Conservation (phyloP, 2,888 invertebrate genomes). For the Gnatocerus cornutus region DNA sequence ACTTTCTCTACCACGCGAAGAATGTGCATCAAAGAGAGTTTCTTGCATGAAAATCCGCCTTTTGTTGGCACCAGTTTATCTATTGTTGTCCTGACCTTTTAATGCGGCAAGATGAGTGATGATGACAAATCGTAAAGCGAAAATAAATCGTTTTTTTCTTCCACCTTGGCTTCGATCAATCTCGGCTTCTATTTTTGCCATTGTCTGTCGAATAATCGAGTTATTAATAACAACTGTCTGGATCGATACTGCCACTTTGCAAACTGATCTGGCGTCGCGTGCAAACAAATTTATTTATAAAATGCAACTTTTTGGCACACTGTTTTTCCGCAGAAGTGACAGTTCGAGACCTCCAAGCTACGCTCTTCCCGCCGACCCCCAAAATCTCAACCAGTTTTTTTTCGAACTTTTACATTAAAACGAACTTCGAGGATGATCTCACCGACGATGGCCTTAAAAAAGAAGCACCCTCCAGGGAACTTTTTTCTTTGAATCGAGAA, state of each 20-base stretch:
- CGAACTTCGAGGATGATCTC: slow-evolving; percentile 69
- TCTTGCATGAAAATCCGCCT: slow-evolving; percentile 27
- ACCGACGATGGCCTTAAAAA: slow-evolving; percentile 67
- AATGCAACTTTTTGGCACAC: slow-evolving; percentile 11
- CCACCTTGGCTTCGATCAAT: slow-evolving; percentile 20
- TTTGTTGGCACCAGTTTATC: slow-evolving; percentile 27
- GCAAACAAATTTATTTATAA: slow-evolving; percentile 19
- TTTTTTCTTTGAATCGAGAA: slow-evolving; percentile 72
- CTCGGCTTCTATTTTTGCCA: slow-evolving; percentile 23
- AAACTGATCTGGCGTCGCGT: slow-evolving; percentile 44
- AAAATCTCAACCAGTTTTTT: slow-evolving; percentile 74
- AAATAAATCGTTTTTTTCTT: slow-evolving; percentile 16
- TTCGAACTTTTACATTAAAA: slow-evolving; percentile 80
- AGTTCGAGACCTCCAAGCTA: slow-evolving; percentile 79
- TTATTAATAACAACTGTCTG: slow-evolving; percentile 21
- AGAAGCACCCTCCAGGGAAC: slow-evolving; percentile 74
- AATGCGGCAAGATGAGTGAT: slow-evolving; percentile 22
- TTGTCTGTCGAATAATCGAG: slow-evolving; percentile 20
- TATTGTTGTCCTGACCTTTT: slow-evolving; percentile 40
- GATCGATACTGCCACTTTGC: slow-evolving; percentile 18
- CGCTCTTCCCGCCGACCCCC: slow-evolving; percentile 75
- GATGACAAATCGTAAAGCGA: slow-evolving; percentile 16
- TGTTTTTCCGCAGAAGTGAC: slow-evolving; percentile 60
- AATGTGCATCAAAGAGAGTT: not conserved
- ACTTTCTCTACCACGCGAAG: slow-evolving; percentile 1